These are phyloP conservation scores for Diorhabda sublineata DNA, from an alignment of 1,140 invertebrate species.

Conservation along the genomic window DNA sequence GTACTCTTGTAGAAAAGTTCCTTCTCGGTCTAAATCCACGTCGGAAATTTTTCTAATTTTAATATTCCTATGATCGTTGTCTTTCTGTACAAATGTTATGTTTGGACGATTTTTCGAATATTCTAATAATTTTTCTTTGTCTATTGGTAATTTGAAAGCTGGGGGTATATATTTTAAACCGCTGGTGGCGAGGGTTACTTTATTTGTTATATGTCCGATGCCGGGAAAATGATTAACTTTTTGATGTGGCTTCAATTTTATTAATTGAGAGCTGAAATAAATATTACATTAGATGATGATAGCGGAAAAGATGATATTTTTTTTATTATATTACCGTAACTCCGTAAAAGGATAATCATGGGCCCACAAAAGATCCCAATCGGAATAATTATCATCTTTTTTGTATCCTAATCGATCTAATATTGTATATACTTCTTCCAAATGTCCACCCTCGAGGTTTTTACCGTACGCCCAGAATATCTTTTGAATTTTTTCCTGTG, in stretches of 20 bases:
- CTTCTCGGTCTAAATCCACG: conserved; percentile 67
- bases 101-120: conserved; percentile 67
- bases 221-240: conserved; percentile 94
- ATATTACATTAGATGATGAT: not conserved
- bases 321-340: conserved; percentile 39
- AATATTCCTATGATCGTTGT: conserved; percentile 88
- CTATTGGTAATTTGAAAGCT: conserved; percentile 82
- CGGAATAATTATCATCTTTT: conserved; percentile 53
- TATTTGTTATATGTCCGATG: conserved; percentile 91
- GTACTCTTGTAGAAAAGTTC: conserved; percentile 89
- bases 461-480: conserved; percentile 54
- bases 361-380: conserved; percentile 90
- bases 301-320: not conserved
- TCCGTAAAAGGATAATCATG: conserved; percentile 86
- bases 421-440: conserved; percentile 75
- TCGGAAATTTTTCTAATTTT: conserved; percentile 66
- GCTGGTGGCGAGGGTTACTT: conserved; percentile 84
- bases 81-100: conserved; percentile 85
- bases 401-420: conserved; percentile 70
- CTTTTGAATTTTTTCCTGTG: conserved; percentile 14
- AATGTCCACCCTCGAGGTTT: conserved; percentile 58
- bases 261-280: conserved; percentile 50
- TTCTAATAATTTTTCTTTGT: conserved; percentile 67
- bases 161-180: conserved; percentile 71
- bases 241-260: conserved; percentile 67